These are phyloP conservation scores for Hyles lineata DNA, from an alignment of 2,888 invertebrate species.

Conservation along the genomic window DNA sequence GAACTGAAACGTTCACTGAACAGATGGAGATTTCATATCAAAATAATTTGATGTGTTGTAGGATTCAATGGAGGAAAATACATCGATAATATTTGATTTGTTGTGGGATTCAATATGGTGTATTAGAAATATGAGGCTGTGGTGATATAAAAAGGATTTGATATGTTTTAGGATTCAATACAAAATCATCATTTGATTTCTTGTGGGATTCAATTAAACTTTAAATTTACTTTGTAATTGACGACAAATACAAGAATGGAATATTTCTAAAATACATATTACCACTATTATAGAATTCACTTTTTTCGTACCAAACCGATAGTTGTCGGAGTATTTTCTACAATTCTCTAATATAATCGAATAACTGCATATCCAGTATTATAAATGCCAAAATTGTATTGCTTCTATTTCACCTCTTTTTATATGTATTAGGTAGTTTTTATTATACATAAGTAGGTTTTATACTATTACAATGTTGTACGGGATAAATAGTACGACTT, in stretches of 20 bases:
- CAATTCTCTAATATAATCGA: slow-evolving; percentile 12
- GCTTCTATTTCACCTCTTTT: slow-evolving; percentile 44
- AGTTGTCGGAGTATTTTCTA: background rate
- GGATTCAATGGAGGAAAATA: too few species aligned
- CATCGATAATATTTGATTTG: too few species aligned
- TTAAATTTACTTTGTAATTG: background rate
- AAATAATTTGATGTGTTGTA: too few species aligned
- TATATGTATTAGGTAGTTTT: slow-evolving; percentile 27
- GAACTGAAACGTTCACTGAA: background rate
- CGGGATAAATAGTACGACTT: slow-evolving; percentile 27
- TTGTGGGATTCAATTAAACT: background rate
- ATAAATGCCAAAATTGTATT: slow-evolving; percentile 56
- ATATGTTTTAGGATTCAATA: background rate
- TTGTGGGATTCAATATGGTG: too few species aligned
- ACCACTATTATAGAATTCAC: background rate
- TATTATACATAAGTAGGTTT: slow-evolving; percentile 50
- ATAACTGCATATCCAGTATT: slow-evolving; percentile 54
- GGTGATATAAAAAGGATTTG: background rate
- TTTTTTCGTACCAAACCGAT: background rate
- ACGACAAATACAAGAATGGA: background rate
- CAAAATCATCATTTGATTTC: background rate
- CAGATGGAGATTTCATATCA: background rate
- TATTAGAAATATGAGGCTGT: background rate
- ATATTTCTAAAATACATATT: background rate
- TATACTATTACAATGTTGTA: slow-evolving; percentile 71